Percentiles rank a stretch among this genome's conserved stretches.
phyloP scores from a whole-genome alignment of 1,140 invertebrate genomes.

The Drosophila paulistorum region DNA sequence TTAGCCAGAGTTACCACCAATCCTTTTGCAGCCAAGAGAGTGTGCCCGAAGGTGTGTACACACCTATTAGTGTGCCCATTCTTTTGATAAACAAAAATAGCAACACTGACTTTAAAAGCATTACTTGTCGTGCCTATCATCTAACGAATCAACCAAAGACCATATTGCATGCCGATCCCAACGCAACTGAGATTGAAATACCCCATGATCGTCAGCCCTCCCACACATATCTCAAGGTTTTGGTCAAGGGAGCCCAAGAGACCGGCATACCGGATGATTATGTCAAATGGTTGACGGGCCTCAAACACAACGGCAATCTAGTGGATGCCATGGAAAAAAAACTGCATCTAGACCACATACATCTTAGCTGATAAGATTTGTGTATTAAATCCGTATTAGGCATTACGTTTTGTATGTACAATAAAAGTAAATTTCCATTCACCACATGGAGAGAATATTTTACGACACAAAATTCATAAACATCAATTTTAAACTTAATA shows the following conservation, averaged over 20 bases:
- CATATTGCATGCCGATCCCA: conserved; percentile 26
- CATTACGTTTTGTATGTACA: not conserved
- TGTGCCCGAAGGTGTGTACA: conserved; percentile 62
- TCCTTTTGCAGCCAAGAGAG: conserved; percentile 63
- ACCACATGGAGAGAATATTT: too few relatives aligned
- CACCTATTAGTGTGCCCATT: conserved; percentile 63
- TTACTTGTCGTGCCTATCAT: conserved; percentile 69
- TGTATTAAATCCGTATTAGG: not conserved
- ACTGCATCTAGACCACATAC: conserved; percentile 52
- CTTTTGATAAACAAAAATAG: conserved; percentile 13
- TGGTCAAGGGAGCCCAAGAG: conserved; percentile 74
- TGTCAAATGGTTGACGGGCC: conserved; percentile 58
- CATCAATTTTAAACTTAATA: too few relatives aligned
- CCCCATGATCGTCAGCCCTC: conserved; percentile 68
- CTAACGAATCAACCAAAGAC: conserved; percentile 57
- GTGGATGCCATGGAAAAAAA: conserved; percentile 62
- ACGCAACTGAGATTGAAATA: conserved; percentile 3
- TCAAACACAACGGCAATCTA: conserved; percentile 61
- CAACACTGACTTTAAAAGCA: conserved; percentile 13
- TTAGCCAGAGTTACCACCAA: not conserved
- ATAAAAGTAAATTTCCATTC: too few relatives aligned
- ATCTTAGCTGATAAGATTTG: conserved; percentile 31
- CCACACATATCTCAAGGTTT: conserved; percentile 69
- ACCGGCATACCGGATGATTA: conserved; percentile 65
- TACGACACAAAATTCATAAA: too few relatives aligned